These are phyloP conservation scores for Monochamus saltuarius DNA, from an alignment of 1,140 invertebrate species.

Conservation along the genomic window DNA sequence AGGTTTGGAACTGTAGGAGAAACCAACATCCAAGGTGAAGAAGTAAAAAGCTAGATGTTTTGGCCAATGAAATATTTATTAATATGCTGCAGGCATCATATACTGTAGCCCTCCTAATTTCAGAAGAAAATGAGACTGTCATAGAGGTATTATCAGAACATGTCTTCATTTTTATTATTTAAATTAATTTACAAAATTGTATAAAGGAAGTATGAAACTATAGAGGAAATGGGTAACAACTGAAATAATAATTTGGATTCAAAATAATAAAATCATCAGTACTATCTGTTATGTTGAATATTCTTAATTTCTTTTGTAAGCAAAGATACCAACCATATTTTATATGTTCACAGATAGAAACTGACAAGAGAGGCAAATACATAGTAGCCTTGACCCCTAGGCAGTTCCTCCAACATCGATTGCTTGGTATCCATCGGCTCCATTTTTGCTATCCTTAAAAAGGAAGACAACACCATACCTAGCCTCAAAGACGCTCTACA, in stretches of 20 bases:
- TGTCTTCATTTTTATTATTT: background rate
- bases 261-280: too few relatives aligned
- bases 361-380: constrained; percentile 92
- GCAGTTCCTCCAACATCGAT: constrained; percentile 99
- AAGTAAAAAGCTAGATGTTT: constrained; percentile 97
- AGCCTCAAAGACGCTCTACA: constrained; percentile 76
- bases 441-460: constrained; percentile 94
- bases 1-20: constrained; percentile 93
- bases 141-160: constrained; percentile 66
- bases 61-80: constrained; percentile 97
- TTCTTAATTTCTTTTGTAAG: too few relatives aligned
- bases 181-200: background rate
- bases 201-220: too few relatives aligned
- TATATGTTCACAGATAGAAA: constrained; percentile 68
- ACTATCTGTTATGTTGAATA: too few relatives aligned
- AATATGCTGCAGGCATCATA: constrained; percentile 97
- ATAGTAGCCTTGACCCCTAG: constrained; percentile 96
- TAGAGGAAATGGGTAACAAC: too few relatives aligned
- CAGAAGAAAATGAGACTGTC: constrained; percentile 91
- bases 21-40: constrained; percentile 96
- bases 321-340: too few relatives aligned
- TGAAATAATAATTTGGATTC: too few relatives aligned
- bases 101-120: constrained; percentile 89
- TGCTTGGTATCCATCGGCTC: constrained; percentile 98
- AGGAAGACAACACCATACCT: constrained; percentile 53